Evolutionary conservation across 2,888 invertebrate species (phyloP).

Genomic region (Eupithecia inturbata): DNA sequence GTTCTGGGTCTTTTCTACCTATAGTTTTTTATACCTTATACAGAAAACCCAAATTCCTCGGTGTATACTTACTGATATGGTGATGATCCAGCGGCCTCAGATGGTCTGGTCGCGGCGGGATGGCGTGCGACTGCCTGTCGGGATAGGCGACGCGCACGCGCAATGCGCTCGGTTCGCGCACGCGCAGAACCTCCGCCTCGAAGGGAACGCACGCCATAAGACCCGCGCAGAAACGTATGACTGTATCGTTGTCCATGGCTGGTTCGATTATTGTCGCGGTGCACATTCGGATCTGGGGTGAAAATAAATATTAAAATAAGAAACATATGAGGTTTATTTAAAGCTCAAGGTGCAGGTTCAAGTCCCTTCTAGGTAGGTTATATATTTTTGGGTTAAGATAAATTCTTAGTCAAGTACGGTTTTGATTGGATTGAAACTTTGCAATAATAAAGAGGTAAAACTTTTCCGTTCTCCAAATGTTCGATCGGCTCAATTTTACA

Average conservation of each 20-base stretch:
- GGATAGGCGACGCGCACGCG: slow-evolving; percentile 95
- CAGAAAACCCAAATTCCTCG: too few relatives aligned
- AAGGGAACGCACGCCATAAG: slow-evolving; percentile 93
- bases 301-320: neutral
- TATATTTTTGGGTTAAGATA: too few relatives aligned
- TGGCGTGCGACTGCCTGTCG: slow-evolving; percentile 93
- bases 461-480: too few relatives aligned
- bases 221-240: slow-evolving; percentile 96
- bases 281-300: slow-evolving; percentile 81
- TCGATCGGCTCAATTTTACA: too few relatives aligned
- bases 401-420: too few relatives aligned
- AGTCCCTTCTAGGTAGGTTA: too few relatives aligned
- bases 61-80: slow-evolving; percentile 58
- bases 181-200: slow-evolving; percentile 93
- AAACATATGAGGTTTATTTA: too few relatives aligned
- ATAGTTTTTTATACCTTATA: too few relatives aligned
- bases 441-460: too few relatives aligned
- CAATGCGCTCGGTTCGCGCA: slow-evolving; percentile 89
- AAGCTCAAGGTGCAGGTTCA: too few relatives aligned
- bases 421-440: too few relatives aligned
- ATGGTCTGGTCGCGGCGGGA: slow-evolving; percentile 91
- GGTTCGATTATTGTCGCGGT: slow-evolving; percentile 93
- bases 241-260: slow-evolving; percentile 89
- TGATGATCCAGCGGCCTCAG: slow-evolving; percentile 88
- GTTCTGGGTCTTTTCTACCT: too few relatives aligned